Conservation (phyloP, 2,888 invertebrate species). For the Cantharis nigra region DNA sequence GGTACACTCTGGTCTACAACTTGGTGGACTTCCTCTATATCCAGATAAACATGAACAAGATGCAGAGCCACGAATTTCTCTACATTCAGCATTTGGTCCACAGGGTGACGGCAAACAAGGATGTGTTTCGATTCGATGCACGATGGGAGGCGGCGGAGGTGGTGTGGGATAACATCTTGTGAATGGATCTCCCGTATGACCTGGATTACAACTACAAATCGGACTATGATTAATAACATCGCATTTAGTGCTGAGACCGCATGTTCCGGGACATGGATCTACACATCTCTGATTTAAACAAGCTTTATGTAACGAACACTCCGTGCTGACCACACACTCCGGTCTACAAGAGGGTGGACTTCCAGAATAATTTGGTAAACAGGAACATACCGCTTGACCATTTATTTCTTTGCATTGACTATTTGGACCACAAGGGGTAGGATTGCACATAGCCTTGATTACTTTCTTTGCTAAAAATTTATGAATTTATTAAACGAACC, state of each 20-base stretch:
- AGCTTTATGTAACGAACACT: slow-evolving; percentile 69
- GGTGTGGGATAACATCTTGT: slow-evolving; percentile 58
- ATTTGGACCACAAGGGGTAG: slow-evolving; percentile 71
- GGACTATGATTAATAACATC: slow-evolving; percentile 68
- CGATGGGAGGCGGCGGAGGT: slow-evolving; percentile 26
- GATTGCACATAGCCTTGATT: slow-evolving; percentile 68
- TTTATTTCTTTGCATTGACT: slow-evolving; percentile 65
- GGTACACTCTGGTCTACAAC: slow-evolving; percentile 68
- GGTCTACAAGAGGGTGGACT: slow-evolving; percentile 80
- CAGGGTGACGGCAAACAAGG: slow-evolving; percentile 70
- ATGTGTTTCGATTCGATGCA: slow-evolving; percentile 12
- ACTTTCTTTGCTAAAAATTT: slow-evolving; percentile 50
- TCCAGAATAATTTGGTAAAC: slow-evolving; percentile 72
- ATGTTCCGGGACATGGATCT: slow-evolving; percentile 73
- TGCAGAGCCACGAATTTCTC: slow-evolving; percentile 55
- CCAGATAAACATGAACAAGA: slow-evolving; percentile 64
- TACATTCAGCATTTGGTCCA: slow-evolving; percentile 67
- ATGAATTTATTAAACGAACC: background rate
- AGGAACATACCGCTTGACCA: slow-evolving; percentile 62
- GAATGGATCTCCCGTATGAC: slow-evolving; percentile 72
- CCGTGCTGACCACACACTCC: slow-evolving; percentile 76
- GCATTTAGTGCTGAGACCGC: slow-evolving; percentile 61
- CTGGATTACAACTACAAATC: slow-evolving; percentile 67
- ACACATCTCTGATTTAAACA: slow-evolving; percentile 75
- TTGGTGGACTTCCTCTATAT: slow-evolving; percentile 68